A percentile compares a stretch with the other conserved stretches of the same genome.
Conservation (phyloP, 53 echinoderm and acorn worm species). For the Mesocentrotus franciscanus region DNA sequence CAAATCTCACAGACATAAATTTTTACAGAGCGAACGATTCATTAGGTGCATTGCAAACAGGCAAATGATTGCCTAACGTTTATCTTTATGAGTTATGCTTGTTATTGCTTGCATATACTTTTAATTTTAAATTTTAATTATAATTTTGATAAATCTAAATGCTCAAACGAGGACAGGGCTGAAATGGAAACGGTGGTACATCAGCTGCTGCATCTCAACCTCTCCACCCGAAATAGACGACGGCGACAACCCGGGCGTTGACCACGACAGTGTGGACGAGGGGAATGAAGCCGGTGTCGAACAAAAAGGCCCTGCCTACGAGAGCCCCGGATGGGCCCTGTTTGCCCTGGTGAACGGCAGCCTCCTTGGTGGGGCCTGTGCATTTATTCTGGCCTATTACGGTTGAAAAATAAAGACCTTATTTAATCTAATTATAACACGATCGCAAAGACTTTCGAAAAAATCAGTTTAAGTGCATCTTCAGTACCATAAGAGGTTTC, state of each 20-base stretch:
- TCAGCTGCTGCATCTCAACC: not conserved
- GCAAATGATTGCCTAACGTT: too few species aligned
- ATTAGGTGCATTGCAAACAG: too few species aligned
- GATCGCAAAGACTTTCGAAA: too few species aligned
- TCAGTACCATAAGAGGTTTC: too few species aligned
- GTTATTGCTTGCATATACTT: too few species aligned
- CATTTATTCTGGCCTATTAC: conserved; percentile 37
- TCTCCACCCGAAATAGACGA: not conserved
- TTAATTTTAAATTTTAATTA: not conserved
- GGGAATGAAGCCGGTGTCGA: not conserved
- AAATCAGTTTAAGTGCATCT: too few species aligned
- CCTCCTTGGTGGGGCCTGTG: not conserved
- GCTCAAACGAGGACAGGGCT: conserved; percentile 26
- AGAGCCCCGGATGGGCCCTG: not conserved
- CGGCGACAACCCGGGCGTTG: not conserved
- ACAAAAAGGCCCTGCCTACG: conserved; percentile 3
- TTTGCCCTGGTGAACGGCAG: conserved; percentile 11
- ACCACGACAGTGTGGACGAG: not conserved
- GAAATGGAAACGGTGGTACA: conserved; percentile 28
- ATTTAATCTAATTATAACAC: too few species aligned
- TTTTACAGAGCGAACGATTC: too few species aligned
- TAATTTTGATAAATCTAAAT: not conserved
- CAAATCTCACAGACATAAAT: too few species aligned
- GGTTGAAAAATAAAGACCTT: too few species aligned
- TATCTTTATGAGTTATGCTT: too few species aligned